Conservation (phyloP, 2,888 invertebrate genomes). For the Conistra vaccinii region DNA sequence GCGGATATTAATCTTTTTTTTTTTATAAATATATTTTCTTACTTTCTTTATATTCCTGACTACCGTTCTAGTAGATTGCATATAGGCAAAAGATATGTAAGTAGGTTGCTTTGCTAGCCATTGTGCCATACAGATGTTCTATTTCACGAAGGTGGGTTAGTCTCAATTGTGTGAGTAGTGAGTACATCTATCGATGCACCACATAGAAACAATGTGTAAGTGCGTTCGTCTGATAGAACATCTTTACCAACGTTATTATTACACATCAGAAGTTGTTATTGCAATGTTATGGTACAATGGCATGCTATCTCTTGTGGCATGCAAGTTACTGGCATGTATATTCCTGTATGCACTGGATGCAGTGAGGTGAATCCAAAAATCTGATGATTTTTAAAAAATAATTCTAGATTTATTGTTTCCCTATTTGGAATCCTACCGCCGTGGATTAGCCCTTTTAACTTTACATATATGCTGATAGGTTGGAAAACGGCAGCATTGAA, state of each 20-base stretch:
- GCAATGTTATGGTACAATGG: neutral
- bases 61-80: neutral
- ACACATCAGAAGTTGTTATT: neutral
- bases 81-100: neutral
- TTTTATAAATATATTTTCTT: no score
- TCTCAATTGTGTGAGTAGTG: no score
- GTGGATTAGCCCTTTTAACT: conserved; percentile 16
- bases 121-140: neutral
- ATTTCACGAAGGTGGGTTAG: neutral
- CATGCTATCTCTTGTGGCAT: neutral
- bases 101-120: neutral
- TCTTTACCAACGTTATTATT: neutral
- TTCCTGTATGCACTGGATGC: no score
- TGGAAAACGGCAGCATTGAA: conserved; percentile 39
- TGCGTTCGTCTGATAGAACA: neutral
- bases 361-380: neutral
- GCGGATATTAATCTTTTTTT: no score
- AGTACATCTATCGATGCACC: neutral
- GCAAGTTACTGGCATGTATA: neutral
- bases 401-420: neutral
- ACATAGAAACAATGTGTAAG: neutral
- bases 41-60: neutral
- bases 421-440: neutral
- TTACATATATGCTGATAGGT: conserved; percentile 49
- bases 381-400: neutral